These are phyloP conservation scores for Ibycter americanus DNA, from an alignment of 2,797 vertebrate species.

Conservation along the genomic window DNA sequence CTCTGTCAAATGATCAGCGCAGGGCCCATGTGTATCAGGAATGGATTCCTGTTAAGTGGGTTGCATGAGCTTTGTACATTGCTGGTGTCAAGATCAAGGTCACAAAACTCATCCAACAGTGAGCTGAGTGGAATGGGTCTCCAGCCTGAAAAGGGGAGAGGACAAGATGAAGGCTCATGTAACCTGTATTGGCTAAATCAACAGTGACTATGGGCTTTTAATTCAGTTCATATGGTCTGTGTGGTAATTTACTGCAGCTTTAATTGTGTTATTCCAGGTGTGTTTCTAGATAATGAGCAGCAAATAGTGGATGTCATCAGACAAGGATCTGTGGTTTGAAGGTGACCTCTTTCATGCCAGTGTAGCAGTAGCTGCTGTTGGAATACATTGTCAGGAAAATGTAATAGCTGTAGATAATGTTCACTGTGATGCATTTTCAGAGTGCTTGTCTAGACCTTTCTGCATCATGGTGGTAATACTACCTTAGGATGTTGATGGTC, in stretches of 20 bases:
- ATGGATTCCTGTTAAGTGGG: background rate
- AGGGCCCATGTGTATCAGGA: background rate
- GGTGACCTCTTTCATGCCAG: background rate
- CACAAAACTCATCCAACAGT: background rate
- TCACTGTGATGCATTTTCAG: background rate
- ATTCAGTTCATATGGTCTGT: background rate
- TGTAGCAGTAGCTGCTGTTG: background rate
- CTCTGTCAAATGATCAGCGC: background rate
- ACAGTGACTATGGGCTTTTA: background rate
- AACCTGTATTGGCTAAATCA: background rate
- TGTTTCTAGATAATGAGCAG: slow-evolving; percentile 14
- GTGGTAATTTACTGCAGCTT: background rate
- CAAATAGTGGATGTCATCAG: slow-evolving; percentile 10
- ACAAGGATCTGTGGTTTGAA: background rate
- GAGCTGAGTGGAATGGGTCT: background rate
- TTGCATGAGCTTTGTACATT: background rate
- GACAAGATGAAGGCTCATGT: background rate
- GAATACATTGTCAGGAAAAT: background rate
- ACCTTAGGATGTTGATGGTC: background rate
- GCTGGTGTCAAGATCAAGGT: background rate
- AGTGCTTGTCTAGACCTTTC: background rate
- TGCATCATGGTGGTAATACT: background rate
- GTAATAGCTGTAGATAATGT: background rate
- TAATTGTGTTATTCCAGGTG: slow-evolving; percentile 11
- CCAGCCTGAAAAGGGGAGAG: background rate